Conservation (phyloP, 1,140 invertebrate genomes). For the Drosophila cardini region DNA sequence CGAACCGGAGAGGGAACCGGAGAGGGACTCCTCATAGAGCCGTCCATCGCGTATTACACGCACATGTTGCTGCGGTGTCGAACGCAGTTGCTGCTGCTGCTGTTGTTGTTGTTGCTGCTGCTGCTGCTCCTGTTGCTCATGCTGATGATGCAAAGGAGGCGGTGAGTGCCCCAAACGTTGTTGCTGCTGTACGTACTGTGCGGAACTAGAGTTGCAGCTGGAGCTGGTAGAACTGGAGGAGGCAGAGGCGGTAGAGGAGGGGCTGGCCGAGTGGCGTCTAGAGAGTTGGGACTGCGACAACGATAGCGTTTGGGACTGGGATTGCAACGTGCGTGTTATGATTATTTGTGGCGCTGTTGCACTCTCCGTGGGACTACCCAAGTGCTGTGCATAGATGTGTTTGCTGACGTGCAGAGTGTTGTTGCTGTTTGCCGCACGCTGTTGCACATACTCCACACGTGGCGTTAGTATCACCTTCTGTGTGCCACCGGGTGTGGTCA, state of each 20-base stretch:
- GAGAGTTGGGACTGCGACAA: slow-evolving; percentile 55
- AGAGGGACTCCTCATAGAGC: slow-evolving; percentile 66
- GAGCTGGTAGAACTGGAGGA: slow-evolving; percentile 46
- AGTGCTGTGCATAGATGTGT: slow-evolving; percentile 63
- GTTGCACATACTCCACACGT: slow-evolving; percentile 74
- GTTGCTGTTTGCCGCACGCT: slow-evolving; percentile 48
- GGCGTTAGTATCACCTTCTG: slow-evolving; percentile 82
- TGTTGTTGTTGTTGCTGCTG: slow-evolving; percentile 54
- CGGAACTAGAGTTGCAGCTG: slow-evolving; percentile 15
- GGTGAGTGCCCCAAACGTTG: slow-evolving; percentile 57
- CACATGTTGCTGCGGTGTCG: slow-evolving; percentile 62
- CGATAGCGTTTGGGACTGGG: slow-evolving; percentile 6
- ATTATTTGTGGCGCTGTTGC: slow-evolving; percentile 66
- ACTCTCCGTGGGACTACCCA: slow-evolving; percentile 5
- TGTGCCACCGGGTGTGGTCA: slow-evolving; percentile 65
- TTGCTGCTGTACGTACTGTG: slow-evolving; percentile 23
- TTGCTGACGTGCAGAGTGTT: slow-evolving; percentile 31
- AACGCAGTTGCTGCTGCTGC: slow-evolving; percentile 33
- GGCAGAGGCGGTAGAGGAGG: slow-evolving; percentile 62
- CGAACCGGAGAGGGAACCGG: background rate
- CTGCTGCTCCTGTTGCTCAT: slow-evolving; percentile 59
- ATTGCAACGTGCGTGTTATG: slow-evolving; percentile 67
- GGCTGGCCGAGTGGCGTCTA: slow-evolving; percentile 76
- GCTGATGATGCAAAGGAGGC: slow-evolving; percentile 70
- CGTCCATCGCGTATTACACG: slow-evolving; percentile 81